These are phyloP conservation scores for Panopea generosa DNA, from an alignment of 2,888 invertebrate genomes.

Conservation along the genomic window DNA sequence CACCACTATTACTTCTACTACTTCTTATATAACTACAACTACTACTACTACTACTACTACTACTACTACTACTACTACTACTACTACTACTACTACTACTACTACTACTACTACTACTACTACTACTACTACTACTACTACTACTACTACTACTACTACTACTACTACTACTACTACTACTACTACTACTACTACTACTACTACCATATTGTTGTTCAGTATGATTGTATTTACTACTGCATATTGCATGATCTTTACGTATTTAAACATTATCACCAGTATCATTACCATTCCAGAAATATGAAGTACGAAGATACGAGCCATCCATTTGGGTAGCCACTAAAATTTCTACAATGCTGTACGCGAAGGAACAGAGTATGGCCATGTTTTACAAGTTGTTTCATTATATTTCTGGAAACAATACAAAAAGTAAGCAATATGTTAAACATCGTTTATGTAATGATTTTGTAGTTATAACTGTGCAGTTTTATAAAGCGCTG, in stretches of 20 bases:
- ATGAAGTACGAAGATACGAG: slow-evolving; percentile 57
- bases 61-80: too few relatives aligned
- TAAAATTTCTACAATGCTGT: slow-evolving; percentile 46
- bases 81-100: too few relatives aligned
- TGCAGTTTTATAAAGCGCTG: too few relatives aligned
- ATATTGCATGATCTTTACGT: too few relatives aligned
- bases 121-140: not conserved
- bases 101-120: too few relatives aligned
- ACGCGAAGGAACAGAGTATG: slow-evolving; percentile 30
- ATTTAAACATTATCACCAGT: too few relatives aligned
- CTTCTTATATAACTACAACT: too few relatives aligned
- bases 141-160: slow-evolving; percentile 5
- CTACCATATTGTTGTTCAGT: not conserved
- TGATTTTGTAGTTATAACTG: too few relatives aligned
- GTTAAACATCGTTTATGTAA: too few relatives aligned
- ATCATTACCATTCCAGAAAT: slow-evolving; percentile 60
- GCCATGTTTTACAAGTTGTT: slow-evolving; percentile 63
- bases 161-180: slow-evolving; percentile 7
- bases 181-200: slow-evolving; percentile 12
- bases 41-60: too few relatives aligned
- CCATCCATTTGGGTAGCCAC: slow-evolving; percentile 66
- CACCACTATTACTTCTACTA: too few relatives aligned
- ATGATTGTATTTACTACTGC: not conserved
- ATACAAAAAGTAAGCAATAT: slow-evolving; percentile 60
- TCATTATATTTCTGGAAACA: slow-evolving; percentile 68